Evolutionary conservation across 2,113 vertebrate genomes (phyloP), one percentile per base, ranked within the genome.

Genomic region (Corythaeola cristata): DNA sequence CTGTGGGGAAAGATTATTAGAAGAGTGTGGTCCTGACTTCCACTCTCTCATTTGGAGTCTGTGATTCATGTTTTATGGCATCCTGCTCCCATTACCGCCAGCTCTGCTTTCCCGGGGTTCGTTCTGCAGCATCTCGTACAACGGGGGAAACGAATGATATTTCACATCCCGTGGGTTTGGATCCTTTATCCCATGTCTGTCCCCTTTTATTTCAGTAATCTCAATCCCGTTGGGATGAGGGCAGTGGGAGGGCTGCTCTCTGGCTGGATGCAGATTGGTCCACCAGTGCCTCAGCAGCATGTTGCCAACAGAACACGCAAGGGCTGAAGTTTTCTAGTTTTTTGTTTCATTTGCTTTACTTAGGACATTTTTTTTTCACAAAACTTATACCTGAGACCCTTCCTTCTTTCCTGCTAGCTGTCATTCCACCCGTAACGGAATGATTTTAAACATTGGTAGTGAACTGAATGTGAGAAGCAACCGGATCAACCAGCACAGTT

Each of bases 41-140:
- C 68, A 45, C 60, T 58, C 32, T 85, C 90, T 89, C 90, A 96
- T 96, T 96, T 97, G 93, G 63, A 89, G 45, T 5, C 52, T 44
- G 85, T 84, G 84, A 68, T 84, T 96, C 97, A 88, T 95, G 95
- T 73, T 85, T 83, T 45, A 30, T 6, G 86, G 79, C 88, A 89
- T 66, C 85, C 66, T 12, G 11, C 86, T 87, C 83, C 96, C 83
- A 94, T 97, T 96, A 91, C 71, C 1, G 2, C 52, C 75, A 41
- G 83, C 78, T 50, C 72, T 66, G 53, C 71, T 87, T 84, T 74
- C 69, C 7, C 6, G 8, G 24, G 53, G 7, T 37, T 88, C 16
- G 1, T 7, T 94, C 79, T 80, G 59, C 49, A 86, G 63, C 41
- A 28, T 28, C 60, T 83, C 62, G 1, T 3, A 21, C 37, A 59